These are phyloP conservation scores for Augochlorella aurata DNA, from an alignment of 2,888 invertebrate species.

Conservation along the genomic window DNA sequence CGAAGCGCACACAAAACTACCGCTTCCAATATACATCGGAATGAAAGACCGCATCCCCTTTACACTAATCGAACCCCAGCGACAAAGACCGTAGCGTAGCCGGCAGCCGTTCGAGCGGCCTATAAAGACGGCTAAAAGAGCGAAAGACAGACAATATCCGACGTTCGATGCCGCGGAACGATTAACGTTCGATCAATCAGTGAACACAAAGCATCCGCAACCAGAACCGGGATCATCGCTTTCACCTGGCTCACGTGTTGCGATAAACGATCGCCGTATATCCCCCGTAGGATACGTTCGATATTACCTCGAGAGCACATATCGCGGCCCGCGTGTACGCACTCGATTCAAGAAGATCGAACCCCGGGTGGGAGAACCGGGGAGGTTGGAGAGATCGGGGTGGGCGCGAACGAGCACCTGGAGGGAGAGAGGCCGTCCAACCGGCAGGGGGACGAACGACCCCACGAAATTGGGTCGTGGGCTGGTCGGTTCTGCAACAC, in stretches of 20 bases:
- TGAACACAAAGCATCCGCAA: slow-evolving; percentile 25
- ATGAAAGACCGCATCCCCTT: slow-evolving; percentile 8
- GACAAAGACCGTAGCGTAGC: not conserved
- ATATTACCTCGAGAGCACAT: slow-evolving; percentile 17
- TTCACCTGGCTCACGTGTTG: slow-evolving; percentile 43
- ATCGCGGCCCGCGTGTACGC: slow-evolving; percentile 20
- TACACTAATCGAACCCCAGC: slow-evolving; percentile 13
- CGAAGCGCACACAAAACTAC: not conserved
- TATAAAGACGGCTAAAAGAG: slow-evolving; percentile 2
- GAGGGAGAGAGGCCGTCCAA: slow-evolving; percentile 22
- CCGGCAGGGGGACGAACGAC: slow-evolving; percentile 34
- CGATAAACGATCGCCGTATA: slow-evolving; percentile 52
- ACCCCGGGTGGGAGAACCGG: not conserved
- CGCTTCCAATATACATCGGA: not conserved
- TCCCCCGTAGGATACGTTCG: slow-evolving; percentile 26
- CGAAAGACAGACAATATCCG: slow-evolving; percentile 11
- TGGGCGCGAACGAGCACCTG: slow-evolving; percentile 1
- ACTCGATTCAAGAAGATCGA: slow-evolving; percentile 49
- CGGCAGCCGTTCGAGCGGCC: slow-evolving; percentile 15
- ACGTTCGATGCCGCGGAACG: slow-evolving; percentile 10
- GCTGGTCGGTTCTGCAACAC: slow-evolving; percentile 58
- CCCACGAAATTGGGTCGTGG: slow-evolving; percentile 65
- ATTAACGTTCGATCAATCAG: slow-evolving; percentile 49
- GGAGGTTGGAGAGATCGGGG: not conserved
- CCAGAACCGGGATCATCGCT: slow-evolving; percentile 38